Evolutionary conservation across 2,888 invertebrate genomes (phyloP).

Genomic region (Anorthoa munda): DNA sequence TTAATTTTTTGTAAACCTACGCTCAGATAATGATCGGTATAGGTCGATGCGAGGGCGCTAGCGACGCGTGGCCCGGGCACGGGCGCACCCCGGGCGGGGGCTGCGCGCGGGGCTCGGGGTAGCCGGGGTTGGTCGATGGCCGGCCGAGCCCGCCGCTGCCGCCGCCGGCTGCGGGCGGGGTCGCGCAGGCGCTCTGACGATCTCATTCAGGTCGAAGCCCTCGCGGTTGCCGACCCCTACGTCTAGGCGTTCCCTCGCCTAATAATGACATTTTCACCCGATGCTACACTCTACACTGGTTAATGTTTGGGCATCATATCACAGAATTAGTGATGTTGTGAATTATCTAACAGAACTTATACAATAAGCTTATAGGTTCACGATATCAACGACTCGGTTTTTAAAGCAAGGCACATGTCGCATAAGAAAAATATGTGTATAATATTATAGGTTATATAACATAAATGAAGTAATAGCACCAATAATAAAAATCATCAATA

Average conservation of each 20-base stretch:
- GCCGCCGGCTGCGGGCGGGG: conserved; percentile 78
- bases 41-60: conserved; percentile 44
- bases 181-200: conserved; percentile 84
- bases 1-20: conserved; percentile 40
- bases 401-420: background rate
- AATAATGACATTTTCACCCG: conserved; percentile 74
- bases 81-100: conserved; percentile 58
- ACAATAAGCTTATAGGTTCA: conserved; percentile 5
- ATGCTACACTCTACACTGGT: conserved; percentile 43
- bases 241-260: conserved; percentile 79
- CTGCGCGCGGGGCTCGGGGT: conserved; percentile 61
- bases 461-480: background rate
- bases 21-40: conserved; percentile 46
- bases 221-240: conserved; percentile 87
- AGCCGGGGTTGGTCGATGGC: conserved; percentile 68
- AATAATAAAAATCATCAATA: background rate
- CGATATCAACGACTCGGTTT: background rate
- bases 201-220: conserved; percentile 84
- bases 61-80: conserved; percentile 29
- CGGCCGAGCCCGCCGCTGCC: conserved; percentile 60
- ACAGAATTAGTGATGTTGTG: background rate
- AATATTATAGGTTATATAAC: background rate
- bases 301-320: conserved; percentile 47
- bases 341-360: background rate
- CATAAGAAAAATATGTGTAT: background rate